These are phyloP conservation scores for Trachelipus rathkii DNA, from an alignment of 1,140 invertebrate species.

Conservation along the genomic window DNA sequence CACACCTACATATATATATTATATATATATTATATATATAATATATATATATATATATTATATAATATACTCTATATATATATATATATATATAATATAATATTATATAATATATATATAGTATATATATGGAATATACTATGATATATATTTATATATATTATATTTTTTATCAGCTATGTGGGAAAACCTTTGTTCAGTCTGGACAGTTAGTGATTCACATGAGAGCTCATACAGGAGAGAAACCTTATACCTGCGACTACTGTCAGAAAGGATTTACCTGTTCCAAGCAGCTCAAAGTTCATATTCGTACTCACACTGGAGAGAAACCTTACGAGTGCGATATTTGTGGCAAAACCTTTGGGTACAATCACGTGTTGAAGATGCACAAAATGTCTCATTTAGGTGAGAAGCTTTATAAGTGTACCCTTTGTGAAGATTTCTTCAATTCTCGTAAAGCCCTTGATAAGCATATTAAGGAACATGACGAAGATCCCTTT, in stretches of 20 bases:
- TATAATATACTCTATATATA: too few relatives aligned
- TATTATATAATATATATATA: too few relatives aligned
- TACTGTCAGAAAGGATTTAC: slow-evolving; percentile 54
- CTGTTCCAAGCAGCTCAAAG: slow-evolving; percentile 74
- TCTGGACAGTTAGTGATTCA: slow-evolving; percentile 49
- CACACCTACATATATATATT: too few relatives aligned
- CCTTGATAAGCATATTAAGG: slow-evolving; percentile 83
- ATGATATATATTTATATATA: too few relatives aligned
- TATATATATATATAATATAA: too few relatives aligned
- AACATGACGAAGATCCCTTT: slow-evolving; percentile 60
- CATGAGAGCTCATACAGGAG: slow-evolving; percentile 50
- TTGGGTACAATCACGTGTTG: slow-evolving; percentile 81
- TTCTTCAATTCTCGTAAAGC: slow-evolving; percentile 84
- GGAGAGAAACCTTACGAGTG: slow-evolving; percentile 72
- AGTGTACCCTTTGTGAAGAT: slow-evolving; percentile 81
- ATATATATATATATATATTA: too few relatives aligned
- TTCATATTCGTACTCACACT: slow-evolving; percentile 73
- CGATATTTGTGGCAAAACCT: slow-evolving; percentile 74
- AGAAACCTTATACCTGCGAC: slow-evolving; percentile 52
- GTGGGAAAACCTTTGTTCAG: slow-evolving; percentile 60
- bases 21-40: too few relatives aligned
- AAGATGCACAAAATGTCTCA: slow-evolving; percentile 86
- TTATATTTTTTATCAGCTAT: slow-evolving; percentile 61
- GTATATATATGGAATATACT: too few relatives aligned
- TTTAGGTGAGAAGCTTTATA: slow-evolving; percentile 85